Percentiles rank a stretch among this genome's conserved stretches.
phyloP scores from a whole-genome alignment of 2,113 vertebrate species.

The Galeopterus variegatus region DNA sequence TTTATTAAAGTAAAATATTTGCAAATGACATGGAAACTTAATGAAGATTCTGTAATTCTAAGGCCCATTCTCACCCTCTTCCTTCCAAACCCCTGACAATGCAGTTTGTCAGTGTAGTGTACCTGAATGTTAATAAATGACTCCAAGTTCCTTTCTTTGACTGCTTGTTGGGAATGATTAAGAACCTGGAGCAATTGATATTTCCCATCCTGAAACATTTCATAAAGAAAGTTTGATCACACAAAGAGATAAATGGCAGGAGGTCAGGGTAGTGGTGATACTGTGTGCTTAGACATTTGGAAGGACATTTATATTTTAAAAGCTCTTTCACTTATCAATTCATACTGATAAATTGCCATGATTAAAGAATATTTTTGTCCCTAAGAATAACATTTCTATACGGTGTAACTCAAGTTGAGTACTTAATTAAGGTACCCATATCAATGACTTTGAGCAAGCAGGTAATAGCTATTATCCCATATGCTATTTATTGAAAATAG shows the following conservation, averaged over 20 bases:
- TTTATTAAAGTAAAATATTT: slow-evolving; percentile 21
- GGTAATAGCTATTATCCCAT: background rate
- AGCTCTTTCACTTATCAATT: slow-evolving; percentile 5
- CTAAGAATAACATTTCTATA: background rate
- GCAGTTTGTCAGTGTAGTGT: background rate
- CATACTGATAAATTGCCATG: background rate
- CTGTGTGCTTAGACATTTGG: background rate
- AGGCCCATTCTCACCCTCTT: background rate
- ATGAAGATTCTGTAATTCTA: background rate
- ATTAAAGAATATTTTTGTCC: background rate
- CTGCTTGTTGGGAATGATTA: background rate
- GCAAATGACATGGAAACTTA: background rate
- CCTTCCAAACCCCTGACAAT: background rate
- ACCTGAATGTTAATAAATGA: background rate
- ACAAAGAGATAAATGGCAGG: background rate
- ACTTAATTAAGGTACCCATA: background rate
- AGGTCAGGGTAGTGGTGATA: background rate
- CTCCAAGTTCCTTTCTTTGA: background rate
- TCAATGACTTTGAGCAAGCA: background rate
- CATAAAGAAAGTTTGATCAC: background rate
- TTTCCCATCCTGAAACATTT: background rate
- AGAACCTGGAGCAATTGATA: background rate
- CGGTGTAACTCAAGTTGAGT: background rate
- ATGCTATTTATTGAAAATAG: background rate
- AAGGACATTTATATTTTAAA: slow-evolving; percentile 39